A percentile compares a stretch with the other conserved stretches of the same genome.
Conservation (phyloP, 2,888 invertebrate species). For the Flexamia atlantica region DNA sequence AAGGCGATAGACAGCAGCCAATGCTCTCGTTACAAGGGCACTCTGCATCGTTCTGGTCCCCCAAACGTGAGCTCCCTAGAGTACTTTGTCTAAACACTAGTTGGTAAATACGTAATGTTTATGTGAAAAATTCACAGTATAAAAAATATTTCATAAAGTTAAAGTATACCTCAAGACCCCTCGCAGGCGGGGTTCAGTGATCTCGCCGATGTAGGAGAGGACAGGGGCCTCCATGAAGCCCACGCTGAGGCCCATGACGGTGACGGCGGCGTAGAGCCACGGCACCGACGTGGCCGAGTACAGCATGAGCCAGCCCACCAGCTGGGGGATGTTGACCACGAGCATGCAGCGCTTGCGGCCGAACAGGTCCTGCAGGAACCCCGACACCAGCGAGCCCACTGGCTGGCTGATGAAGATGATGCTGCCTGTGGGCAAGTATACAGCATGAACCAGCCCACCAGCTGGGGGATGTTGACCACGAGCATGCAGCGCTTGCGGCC, state of each 20-base stretch:
- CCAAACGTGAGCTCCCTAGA: too few species aligned
- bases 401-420: slow-evolving; percentile 88
- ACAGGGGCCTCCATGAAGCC: slow-evolving; percentile 90
- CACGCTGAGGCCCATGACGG: slow-evolving; percentile 85
- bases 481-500: slow-evolving; percentile 88
- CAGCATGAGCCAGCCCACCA: slow-evolving; percentile 85
- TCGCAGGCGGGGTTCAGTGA: slow-evolving; percentile 87
- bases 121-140: too few species aligned
- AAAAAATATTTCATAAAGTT: too few species aligned
- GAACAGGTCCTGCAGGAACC: slow-evolving; percentile 82
- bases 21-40: too few species aligned
- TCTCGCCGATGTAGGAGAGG: slow-evolving; percentile 90
- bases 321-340: slow-evolving; percentile 84
- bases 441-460: slow-evolving; percentile 81
- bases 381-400: slow-evolving; percentile 86
- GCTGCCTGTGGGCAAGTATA: slow-evolving; percentile 79
- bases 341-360: slow-evolving; percentile 88
- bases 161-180: slow-evolving; percentile 78
- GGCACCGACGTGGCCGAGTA: slow-evolving; percentile 80
- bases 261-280: slow-evolving; percentile 83
- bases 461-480: slow-evolving; percentile 84
- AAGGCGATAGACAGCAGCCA: too few species aligned
- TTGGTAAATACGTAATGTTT: too few species aligned
- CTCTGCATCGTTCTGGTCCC: too few species aligned
- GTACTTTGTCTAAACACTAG: too few species aligned